phyloP scores from a whole-genome alignment of 2,113 vertebrate genomes.

The Turdus rufiventris region DNA sequence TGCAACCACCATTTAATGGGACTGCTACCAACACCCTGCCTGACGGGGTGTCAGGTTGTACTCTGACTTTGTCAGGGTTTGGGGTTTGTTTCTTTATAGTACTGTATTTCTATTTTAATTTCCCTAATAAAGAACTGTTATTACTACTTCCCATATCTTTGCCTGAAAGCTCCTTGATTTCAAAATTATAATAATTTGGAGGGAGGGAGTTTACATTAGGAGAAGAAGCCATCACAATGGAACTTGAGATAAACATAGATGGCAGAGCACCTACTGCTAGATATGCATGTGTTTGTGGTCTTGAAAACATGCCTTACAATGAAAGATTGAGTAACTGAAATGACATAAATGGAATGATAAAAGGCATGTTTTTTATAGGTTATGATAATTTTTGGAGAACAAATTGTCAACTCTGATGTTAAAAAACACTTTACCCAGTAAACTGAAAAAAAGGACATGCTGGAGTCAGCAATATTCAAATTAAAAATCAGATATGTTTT shows the following conservation, averaged over 20 bases:
- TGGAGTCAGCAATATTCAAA: neutral
- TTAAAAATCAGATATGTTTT: neutral
- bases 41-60: too few relatives aligned
- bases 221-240: rapidly evolving
- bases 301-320: neutral
- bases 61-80: too few relatives aligned
- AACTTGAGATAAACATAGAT: neutral
- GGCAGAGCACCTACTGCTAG: neutral
- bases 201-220: too few relatives aligned
- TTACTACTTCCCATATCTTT: too few relatives aligned
- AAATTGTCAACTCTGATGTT: neutral
- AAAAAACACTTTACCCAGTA: neutral
- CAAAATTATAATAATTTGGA: too few relatives aligned
- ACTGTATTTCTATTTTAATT: too few relatives aligned
- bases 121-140: too few relatives aligned
- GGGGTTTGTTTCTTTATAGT: too few relatives aligned
- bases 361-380: neutral
- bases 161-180: too few relatives aligned
- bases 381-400: neutral
- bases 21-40: too few relatives aligned
- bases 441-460: neutral
- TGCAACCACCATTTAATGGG: too few relatives aligned
- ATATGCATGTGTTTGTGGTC: neutral
- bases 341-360: neutral
- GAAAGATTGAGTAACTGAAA: neutral